Evolutionary conservation across 2,113 vertebrate genomes (phyloP).

Genomic region (Menidia beryllina): DNA sequence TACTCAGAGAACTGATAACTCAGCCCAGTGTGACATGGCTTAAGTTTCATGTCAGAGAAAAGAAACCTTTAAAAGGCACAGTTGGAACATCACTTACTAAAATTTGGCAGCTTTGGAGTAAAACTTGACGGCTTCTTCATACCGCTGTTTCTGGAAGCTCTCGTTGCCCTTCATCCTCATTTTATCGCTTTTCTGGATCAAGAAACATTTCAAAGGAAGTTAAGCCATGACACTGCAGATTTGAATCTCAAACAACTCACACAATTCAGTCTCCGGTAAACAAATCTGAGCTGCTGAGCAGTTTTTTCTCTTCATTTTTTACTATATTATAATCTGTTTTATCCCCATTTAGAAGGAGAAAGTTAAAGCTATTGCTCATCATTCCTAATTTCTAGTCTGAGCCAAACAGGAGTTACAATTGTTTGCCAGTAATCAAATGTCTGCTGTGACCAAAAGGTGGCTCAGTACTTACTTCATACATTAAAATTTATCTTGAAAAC

Average conservation of each 20-base stretch:
- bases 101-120: conserved; percentile 89
- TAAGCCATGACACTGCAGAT: too few species aligned
- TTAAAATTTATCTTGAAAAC: background rate
- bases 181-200: conserved; percentile 85
- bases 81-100: conserved; percentile 80
- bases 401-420: too few species aligned
- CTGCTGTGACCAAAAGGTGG: background rate
- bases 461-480: background rate
- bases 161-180: conserved; percentile 89
- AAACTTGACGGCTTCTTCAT: conserved; percentile 81
- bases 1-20: too few species aligned
- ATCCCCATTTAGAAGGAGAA: too few species aligned
- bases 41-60: background rate
- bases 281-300: too few species aligned
- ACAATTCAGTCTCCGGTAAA: too few species aligned
- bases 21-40: background rate
- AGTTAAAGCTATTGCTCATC: too few species aligned
- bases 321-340: too few species aligned
- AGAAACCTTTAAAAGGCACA: background rate
- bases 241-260: background rate
- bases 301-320: too few species aligned
- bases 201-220: conserved; percentile 9
- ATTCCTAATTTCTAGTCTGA: too few species aligned
- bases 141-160: conserved; percentile 84
- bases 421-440: too few species aligned